Conservation (phyloP, 2,797 vertebrate species). For the Graptemys geographica region DNA sequence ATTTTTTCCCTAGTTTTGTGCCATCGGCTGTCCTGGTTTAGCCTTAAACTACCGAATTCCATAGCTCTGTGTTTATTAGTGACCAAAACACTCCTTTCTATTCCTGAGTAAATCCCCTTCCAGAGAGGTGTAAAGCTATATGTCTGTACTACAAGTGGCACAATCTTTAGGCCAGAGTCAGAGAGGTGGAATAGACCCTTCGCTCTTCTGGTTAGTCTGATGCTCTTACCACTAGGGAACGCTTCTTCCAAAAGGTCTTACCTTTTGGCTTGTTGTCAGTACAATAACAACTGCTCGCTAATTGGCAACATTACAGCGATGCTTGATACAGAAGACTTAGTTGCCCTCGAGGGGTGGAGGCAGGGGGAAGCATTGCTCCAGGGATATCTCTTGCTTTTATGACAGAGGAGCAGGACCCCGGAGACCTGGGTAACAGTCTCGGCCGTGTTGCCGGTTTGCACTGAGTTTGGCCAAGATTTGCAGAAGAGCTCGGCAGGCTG, state of each 20-base stretch:
- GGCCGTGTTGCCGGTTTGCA: neutral
- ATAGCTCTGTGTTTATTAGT: fast-evolving
- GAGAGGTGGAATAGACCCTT: neutral
- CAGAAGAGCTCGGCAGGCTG: neutral
- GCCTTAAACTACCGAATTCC: fast-evolving
- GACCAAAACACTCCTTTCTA: no score
- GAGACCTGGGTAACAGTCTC: neutral
- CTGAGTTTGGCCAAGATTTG: neutral
- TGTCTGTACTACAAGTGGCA: neutral
- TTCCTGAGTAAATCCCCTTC: neutral
- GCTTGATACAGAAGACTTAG: neutral
- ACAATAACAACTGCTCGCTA: neutral
- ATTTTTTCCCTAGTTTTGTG: neutral
- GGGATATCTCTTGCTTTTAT: neutral
- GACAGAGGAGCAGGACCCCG: neutral
- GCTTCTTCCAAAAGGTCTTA: neutral
- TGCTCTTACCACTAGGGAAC: neutral
- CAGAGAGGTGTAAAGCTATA: neutral
- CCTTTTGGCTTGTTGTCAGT: neutral
- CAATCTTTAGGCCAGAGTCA: neutral
- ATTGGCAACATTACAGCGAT: neutral
- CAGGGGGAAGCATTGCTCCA: neutral
- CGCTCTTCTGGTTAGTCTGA: neutral
- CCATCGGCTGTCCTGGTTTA: neutral
- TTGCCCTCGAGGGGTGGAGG: neutral